phyloP scores from a whole-genome alignment of 2,888 invertebrate species.

The Abscondita cerata region DNA sequence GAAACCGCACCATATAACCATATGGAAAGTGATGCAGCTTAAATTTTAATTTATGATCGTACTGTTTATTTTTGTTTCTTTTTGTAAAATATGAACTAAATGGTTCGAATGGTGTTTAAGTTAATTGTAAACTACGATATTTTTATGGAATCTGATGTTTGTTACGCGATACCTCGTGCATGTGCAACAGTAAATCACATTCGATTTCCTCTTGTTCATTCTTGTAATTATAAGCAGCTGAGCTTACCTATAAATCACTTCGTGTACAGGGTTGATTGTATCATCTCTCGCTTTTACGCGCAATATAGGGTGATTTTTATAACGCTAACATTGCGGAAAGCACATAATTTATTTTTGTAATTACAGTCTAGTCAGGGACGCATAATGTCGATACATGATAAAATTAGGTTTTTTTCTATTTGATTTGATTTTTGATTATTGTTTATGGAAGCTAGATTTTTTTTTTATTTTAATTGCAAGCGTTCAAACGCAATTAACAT shows the following conservation, averaged over 20 bases:
- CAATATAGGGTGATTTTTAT: conserved; percentile 42
- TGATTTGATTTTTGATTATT: too few relatives aligned
- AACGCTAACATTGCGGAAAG: conserved; percentile 36
- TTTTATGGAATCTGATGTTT: conserved; percentile 20
- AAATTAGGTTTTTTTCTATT: too few relatives aligned
- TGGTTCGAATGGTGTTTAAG: too few relatives aligned
- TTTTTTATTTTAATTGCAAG: too few relatives aligned
- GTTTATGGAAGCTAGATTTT: too few relatives aligned
- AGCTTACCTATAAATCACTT: conserved; percentile 39
- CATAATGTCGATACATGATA: conserved; percentile 11
- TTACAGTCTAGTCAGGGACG: conserved; percentile 27
- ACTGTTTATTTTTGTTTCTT: too few relatives aligned
- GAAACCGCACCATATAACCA: neutral
- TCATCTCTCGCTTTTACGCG: conserved; percentile 40
- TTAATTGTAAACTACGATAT: neutral
- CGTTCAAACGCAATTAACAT: too few relatives aligned
- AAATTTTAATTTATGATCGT: neutral
- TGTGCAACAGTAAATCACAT: conserved; percentile 37
- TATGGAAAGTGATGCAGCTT: neutral
- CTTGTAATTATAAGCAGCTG: conserved; percentile 41
- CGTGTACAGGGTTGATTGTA: conserved; percentile 40
- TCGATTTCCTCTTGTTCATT: conserved; percentile 39
- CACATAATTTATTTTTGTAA: conserved; percentile 44
- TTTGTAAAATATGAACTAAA: too few relatives aligned
- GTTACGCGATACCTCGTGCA: conserved; percentile 15